A percentile compares a stretch with the other conserved stretches of the same genome.
Conservation (phyloP, 2,888 invertebrate genomes). For the Gisinianus flammeolus region DNA sequence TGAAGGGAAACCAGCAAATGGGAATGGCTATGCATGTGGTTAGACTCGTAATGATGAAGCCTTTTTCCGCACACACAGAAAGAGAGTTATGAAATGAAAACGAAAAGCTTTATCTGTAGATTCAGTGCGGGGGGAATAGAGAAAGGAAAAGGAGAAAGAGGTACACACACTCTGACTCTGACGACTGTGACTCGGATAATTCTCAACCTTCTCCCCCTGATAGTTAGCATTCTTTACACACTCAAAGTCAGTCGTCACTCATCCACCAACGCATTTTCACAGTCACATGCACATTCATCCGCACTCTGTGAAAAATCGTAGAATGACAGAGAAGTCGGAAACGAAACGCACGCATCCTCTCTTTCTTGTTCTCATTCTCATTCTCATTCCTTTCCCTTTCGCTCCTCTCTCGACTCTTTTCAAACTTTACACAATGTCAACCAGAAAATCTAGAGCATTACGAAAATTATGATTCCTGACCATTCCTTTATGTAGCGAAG, state of each 20-base stretch:
- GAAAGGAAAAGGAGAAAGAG: neutral
- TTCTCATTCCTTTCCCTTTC: neutral
- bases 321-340: too few species aligned
- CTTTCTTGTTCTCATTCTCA: neutral
- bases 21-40: neutral
- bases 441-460: too few species aligned
- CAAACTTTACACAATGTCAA: too few species aligned
- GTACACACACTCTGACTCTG: constrained; percentile 40
- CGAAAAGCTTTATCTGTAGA: neutral
- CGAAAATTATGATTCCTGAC: too few species aligned
- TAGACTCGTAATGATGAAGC: constrained; percentile 28
- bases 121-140: too few species aligned
- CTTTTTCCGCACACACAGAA: constrained; percentile 17
- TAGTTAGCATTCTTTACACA: neutral
- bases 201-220: constrained; percentile 21
- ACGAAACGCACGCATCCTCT: too few species aligned
- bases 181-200: constrained; percentile 36
- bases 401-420: neutral
- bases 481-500: too few species aligned
- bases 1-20: neutral
- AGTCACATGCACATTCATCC: neutral
- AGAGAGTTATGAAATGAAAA: neutral
- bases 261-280: constrained; percentile 7
- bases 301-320: constrained; percentile 22
- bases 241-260: constrained; percentile 19